phyloP scores from a whole-genome alignment of 64 coral and sea anemone species.

The Porites lutea region DNA sequence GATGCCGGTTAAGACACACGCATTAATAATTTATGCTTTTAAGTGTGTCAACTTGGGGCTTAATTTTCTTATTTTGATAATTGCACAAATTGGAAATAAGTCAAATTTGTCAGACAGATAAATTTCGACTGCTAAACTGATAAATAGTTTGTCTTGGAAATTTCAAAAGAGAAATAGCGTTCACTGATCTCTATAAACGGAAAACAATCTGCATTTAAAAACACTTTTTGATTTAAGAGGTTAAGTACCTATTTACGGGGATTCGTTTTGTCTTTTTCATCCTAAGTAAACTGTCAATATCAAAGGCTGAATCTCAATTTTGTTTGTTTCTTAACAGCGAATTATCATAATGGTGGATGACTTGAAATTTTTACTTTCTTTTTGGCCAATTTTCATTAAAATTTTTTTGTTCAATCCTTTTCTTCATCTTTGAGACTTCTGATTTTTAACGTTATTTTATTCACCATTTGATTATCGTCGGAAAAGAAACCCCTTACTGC shows the following conservation, averaged over 20 bases:
- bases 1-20: too few species aligned
- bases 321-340: background rate
- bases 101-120: background rate
- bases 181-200: background rate
- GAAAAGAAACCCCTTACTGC: too few species aligned
- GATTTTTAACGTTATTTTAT: too few species aligned
- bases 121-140: too few species aligned
- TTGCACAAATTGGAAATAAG: background rate
- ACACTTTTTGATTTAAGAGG: background rate
- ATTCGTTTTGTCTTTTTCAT: background rate
- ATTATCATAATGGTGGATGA: too few species aligned
- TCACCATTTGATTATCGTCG: too few species aligned
- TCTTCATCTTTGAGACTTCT: too few species aligned
- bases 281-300: background rate
- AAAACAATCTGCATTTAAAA: background rate
- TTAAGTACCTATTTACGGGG: background rate
- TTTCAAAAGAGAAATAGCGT: background rate
- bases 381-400: too few species aligned
- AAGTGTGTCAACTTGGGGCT: background rate
- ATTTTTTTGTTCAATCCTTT: too few species aligned
- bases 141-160: too few species aligned
- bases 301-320: background rate
- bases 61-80: background rate
- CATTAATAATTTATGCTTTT: constrained; percentile 2
- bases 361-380: too few species aligned